phyloP scores from a whole-genome alignment of 2,888 invertebrate species.

The Drosophila merina region DNA sequence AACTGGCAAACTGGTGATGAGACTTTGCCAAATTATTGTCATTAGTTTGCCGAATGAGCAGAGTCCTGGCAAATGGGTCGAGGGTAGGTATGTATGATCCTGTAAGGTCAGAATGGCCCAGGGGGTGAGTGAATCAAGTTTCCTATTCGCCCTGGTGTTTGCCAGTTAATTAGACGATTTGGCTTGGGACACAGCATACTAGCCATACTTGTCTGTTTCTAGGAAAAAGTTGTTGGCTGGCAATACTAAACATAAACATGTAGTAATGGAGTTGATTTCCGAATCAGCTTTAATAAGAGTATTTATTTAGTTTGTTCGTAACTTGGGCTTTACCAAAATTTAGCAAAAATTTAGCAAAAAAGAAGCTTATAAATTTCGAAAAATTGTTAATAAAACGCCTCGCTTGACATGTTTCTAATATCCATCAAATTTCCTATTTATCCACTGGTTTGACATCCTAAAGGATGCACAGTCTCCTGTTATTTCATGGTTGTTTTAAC shows the following conservation, averaged over 20 bases:
- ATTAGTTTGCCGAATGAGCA: conserved; percentile 66
- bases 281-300: conserved; percentile 29
- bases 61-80: not conserved
- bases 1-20: conserved; percentile 49
- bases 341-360: not conserved
- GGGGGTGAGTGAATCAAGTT: conserved; percentile 29
- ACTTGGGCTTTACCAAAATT: not conserved
- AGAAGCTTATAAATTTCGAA: not conserved
- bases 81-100: conserved; percentile 29
- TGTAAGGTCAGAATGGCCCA: conserved; percentile 44
- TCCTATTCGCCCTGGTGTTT: conserved; percentile 27
- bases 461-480: conserved; percentile 38
- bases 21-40: conserved; percentile 76
- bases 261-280: conserved; percentile 42
- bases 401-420: conserved; percentile 6
- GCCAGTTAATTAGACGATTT: conserved; percentile 70
- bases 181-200: conserved; percentile 30
- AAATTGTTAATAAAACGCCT: not conserved
- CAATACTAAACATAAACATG: conserved; percentile 63
- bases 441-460: conserved; percentile 29
- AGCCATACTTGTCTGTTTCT: conserved; percentile 10
- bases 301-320: not conserved
- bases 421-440: conserved; percentile 50
- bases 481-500: conserved; percentile 71
- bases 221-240: conserved; percentile 47